These are phyloP conservation scores for Microtus pennsylvanicus DNA, from an alignment of 2,113 vertebrate species.

Conservation along the genomic window DNA sequence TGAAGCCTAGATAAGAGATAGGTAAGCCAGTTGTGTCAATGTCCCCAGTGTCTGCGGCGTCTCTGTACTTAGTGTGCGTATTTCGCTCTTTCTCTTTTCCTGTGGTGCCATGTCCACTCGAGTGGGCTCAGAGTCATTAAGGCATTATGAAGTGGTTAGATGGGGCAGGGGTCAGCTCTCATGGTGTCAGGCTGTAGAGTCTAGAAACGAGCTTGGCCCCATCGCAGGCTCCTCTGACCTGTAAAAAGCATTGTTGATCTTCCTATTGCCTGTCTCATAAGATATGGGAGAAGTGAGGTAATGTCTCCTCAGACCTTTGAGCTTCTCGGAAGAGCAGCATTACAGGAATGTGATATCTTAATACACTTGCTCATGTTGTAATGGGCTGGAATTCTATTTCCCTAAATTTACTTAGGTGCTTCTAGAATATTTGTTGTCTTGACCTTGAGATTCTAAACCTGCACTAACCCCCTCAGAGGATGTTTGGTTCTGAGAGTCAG, in stretches of 20 bases:
- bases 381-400: constrained; percentile 67
- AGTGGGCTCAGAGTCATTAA: background rate
- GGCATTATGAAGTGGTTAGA: background rate
- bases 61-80: background rate
- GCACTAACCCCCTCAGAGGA: background rate
- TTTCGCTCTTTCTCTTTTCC: background rate
- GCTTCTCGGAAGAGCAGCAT: constrained; percentile 72
- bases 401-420: constrained; percentile 52
- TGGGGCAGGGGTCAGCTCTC: background rate
- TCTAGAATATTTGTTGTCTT: constrained; percentile 36
- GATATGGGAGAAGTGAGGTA: constrained; percentile 76
- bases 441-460: background rate
- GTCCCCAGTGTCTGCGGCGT: background rate
- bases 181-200: background rate
- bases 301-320: constrained; percentile 72
- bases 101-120: background rate
- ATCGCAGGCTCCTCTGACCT: constrained; percentile 47
- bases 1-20: background rate
- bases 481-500: background rate
- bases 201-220: constrained; percentile 6
- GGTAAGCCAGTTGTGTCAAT: background rate
- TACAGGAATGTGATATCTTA: constrained; percentile 72
- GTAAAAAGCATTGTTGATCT: constrained; percentile 53
- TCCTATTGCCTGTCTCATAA: constrained; percentile 62
- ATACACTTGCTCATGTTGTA: constrained; percentile 62